Conservation (phyloP, 2,888 invertebrate genomes). For the Phengaris alcon region DNA sequence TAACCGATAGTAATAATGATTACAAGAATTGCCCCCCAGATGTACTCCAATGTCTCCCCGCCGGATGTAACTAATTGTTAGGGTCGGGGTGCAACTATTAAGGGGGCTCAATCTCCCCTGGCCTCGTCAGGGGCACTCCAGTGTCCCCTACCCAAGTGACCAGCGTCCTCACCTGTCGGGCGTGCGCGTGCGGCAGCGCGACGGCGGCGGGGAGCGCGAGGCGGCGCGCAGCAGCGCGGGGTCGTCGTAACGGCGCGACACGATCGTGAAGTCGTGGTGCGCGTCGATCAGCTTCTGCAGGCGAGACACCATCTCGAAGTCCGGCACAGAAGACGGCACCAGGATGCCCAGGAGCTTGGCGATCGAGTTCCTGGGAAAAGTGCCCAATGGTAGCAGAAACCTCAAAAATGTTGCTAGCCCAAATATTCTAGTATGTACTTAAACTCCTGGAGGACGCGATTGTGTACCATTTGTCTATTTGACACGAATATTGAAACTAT, state of each 20-base stretch:
- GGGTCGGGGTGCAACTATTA: too few relatives aligned
- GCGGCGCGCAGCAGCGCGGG: constrained; percentile 67
- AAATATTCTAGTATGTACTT: too few relatives aligned
- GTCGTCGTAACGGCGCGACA: constrained; percentile 83
- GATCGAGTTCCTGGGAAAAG: constrained; percentile 80
- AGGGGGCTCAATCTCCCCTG: too few relatives aligned
- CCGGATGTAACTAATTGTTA: too few relatives aligned
- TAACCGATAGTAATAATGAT: too few relatives aligned
- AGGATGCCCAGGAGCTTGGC: constrained; percentile 85
- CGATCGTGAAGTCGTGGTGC: constrained; percentile 91
- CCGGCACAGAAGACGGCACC: constrained; percentile 83
- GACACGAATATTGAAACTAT: too few relatives aligned
- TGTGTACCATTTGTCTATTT: too few relatives aligned
- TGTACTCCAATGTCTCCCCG: too few relatives aligned
- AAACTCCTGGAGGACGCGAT: too few relatives aligned
- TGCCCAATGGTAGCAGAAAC: background rate
- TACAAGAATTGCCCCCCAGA: too few relatives aligned
- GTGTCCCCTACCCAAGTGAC: background rate
- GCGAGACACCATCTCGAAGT: constrained; percentile 87
- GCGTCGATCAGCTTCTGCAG: constrained; percentile 91
- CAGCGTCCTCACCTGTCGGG: constrained; percentile 69
- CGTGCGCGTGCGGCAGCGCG: constrained; percentile 69
- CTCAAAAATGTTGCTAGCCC: too few relatives aligned
- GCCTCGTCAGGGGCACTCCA: too few relatives aligned
- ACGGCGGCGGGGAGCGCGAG: constrained; percentile 73